Evolutionary conservation across 2,797 vertebrate species (phyloP), one percentile per base, ranked within the genome.

Genomic region (Morelia viridis): DNA sequence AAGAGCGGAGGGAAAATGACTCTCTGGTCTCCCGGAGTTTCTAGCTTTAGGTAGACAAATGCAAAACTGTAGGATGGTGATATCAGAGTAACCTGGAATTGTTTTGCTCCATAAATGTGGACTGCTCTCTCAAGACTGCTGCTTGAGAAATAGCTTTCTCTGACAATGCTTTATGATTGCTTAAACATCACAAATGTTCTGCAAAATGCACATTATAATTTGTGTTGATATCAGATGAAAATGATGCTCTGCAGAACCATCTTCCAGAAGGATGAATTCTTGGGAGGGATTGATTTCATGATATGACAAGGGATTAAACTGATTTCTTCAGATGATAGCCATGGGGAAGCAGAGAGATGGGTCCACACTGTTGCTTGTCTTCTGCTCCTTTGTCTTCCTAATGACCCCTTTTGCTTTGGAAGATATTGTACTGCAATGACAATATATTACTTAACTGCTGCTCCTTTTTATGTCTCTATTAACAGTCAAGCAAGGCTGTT

Each of bases 101-200:
- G 31, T 83, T 1, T n/a, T 91, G 76, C 46, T 71, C 86, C n/a
- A 85, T 11, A 76, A 90, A 95, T 10, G 13, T 89, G 88, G 60
- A 4, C 1, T 50, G 64, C 13, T 61, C 35, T 61, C 19, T 61
- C 57, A 10, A n/a, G 24, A 84, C 87, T 94, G 60, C 24, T 17
- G n/a, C 35, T 86, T 86, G 31, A 56, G 35, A 28, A 68, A 31
- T 56, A 68, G 87, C 92, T 88, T 65, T 85, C n/a, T 92, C 53
- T 90, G 93, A n/a, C 65, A 85, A 31, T 88, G 92, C n/a, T 35
- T 19, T 60, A 2, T 8, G 80, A 62, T 65, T 65, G 65, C 58
- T 89, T 22, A 86, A 87, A 62, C 0, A 0, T 19, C 35, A 31
- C 50, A 57, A 26, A 2, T 65, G 90, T 56, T 22, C 68, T 64